Evolutionary conservation across 2,888 invertebrate genomes (phyloP).

Genomic region (Rhamphomyia laevipes): DNA sequence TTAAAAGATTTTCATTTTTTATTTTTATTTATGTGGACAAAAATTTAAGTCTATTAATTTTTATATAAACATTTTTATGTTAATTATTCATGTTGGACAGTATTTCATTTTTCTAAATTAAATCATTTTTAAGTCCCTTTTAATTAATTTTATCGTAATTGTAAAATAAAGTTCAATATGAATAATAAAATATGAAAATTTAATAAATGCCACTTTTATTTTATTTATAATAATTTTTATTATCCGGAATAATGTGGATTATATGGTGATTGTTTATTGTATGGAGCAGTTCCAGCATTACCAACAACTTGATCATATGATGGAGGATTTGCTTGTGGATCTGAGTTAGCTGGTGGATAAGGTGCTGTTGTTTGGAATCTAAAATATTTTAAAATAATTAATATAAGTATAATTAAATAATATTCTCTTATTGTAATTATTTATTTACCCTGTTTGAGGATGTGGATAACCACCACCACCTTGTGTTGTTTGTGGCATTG

Average conservation of each 20-base stretch:
- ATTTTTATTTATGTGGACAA: no score
- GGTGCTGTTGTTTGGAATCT: neutral
- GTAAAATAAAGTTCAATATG: no score
- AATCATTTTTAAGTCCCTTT: no score
- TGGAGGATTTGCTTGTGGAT: slow-evolving; percentile 11
- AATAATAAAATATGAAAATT: no score
- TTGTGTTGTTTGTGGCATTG: neutral
- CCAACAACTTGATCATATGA: slow-evolving; percentile 15
- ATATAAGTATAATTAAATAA: neutral
- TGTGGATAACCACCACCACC: neutral
- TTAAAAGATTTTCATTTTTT: no score
- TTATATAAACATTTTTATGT: no score
- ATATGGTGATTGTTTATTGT: slow-evolving; percentile 14
- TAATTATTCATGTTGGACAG: no score
- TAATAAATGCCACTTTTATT: neutral
- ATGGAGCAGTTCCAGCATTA: slow-evolving; percentile 2
- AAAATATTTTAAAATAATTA: neutral
- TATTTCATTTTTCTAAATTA: no score
- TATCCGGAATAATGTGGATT: slow-evolving; percentile 14
- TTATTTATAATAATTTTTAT: neutral
- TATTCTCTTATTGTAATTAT: neutral
- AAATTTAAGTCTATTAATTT: no score
- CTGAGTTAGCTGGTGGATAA: neutral
- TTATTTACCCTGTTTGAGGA: neutral
- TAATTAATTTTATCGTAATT: no score